A percentile compares a stretch with the other conserved stretches of the same genome.
phyloP scores from a whole-genome alignment of 37 sponge, comb jelly and placozoan genomes.

The Haliclona indistincta region DNA sequence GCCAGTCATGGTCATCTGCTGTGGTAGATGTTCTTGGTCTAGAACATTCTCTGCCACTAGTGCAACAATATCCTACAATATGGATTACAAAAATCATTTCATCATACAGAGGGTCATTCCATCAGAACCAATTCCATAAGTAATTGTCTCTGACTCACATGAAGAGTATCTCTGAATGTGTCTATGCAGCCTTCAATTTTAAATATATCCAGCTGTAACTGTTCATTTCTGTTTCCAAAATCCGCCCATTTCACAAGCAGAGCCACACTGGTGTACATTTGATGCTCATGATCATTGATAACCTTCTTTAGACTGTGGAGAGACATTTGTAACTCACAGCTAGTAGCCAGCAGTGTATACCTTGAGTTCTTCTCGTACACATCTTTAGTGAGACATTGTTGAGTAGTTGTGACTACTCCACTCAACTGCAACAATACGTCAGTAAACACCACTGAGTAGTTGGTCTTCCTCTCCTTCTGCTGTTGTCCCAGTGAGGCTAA shows the following conservation, averaged over 20 bases:
- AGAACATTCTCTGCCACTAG: no score
- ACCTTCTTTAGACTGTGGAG: constrained; percentile 35
- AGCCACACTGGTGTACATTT: constrained; percentile 45
- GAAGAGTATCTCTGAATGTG: background rate
- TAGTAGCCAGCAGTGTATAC: constrained; percentile 32
- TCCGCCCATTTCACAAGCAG: constrained; percentile 66
- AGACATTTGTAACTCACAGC: background rate
- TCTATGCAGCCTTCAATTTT: background rate
- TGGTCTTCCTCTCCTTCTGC: background rate
- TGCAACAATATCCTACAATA: no score
- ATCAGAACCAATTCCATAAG: no score
- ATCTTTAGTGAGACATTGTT: constrained; percentile 60
- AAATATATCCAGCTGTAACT: background rate
- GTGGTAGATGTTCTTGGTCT: no score
- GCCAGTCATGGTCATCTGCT: no score
- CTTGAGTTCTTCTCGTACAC: constrained; percentile 34
- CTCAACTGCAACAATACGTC: constrained; percentile 41
- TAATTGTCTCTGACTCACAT: background rate
- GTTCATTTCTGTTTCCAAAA: no score
- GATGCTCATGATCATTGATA: constrained; percentile 28
- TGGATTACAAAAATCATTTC: no score
- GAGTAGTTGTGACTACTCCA: constrained; percentile 38
- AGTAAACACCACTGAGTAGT: constrained; percentile 22
- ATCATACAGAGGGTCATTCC: no score
- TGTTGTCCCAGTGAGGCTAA: background rate